phyloP scores from a whole-genome alignment of 2,113 vertebrate genomes.

The Zeus faber region DNA sequence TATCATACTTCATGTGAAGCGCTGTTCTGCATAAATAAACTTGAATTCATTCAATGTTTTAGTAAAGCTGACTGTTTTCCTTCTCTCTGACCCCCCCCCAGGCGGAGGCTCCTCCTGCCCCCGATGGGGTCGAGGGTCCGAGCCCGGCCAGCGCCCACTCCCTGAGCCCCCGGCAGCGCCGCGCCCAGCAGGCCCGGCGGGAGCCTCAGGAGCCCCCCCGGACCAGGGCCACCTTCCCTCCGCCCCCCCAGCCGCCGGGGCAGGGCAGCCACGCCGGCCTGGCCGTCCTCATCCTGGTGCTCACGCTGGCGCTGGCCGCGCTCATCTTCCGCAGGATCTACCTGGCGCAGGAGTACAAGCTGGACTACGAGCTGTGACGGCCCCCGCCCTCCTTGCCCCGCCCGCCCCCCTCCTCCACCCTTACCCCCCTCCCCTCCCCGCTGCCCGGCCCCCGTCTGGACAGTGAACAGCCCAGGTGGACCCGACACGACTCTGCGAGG shows the following conservation, averaged over 20 bases:
- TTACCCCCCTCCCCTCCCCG: background rate
- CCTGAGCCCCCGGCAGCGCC: conserved; percentile 87
- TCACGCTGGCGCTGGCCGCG: conserved; percentile 88
- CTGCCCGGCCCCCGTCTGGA: too few species aligned
- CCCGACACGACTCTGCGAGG: too few species aligned
- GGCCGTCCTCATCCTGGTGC: conserved; percentile 84
- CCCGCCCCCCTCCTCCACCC: conserved; percentile 2
- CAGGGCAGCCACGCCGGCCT: conserved; percentile 80
- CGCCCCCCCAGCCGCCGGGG: conserved; percentile 70
- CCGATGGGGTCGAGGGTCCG: conserved; percentile 31
- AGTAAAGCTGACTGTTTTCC: too few species aligned
- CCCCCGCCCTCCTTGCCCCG: background rate
- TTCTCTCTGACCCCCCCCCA: conserved; percentile 44
- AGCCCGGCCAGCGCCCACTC: conserved; percentile 58
- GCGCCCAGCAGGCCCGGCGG: conserved; percentile 79
- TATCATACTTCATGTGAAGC: too few species aligned
- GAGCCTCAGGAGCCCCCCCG: conserved; percentile 54
- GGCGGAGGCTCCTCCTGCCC: conserved; percentile 54
- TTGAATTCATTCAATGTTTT: too few species aligned
- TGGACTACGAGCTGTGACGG: conserved; percentile 88
- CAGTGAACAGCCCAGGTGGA: too few species aligned
- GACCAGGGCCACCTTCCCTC: conserved; percentile 68
- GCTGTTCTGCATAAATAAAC: too few species aligned
- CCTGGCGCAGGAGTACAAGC: conserved; percentile 90
- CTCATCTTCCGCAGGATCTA: conserved; percentile 95